Evolutionary conservation across 2,888 invertebrate species (phyloP), one percentile per base, ranked within the genome.

Genomic region (Seira ritae): DNA sequence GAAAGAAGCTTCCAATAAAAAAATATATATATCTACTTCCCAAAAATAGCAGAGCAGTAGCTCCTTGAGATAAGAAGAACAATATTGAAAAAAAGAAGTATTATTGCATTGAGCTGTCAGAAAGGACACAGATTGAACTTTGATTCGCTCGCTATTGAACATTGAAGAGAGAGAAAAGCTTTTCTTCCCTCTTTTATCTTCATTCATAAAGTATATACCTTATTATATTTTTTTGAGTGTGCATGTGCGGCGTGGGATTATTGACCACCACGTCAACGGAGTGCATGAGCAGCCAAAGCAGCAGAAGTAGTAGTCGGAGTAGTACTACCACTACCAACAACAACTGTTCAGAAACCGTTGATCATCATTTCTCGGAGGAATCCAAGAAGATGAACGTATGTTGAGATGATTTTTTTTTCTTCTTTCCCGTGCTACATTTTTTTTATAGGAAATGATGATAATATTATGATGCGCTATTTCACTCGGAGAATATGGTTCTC

Each of bases 351-450:
- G 80, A 80, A 80, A 75, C 74, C 80, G 74, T 69, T 71, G 74
- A 74, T 74, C 69, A 80, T 74, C 75, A 65, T 70, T 80, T 70
- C 80, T 74, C 74, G 70, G 75, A 80, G 80, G 80, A 74, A 65
- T 80, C 70, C 70, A 74, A 74, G 50, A 76, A 76, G 70, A 80
- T 80, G 80, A 80, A 80, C 80, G 80, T 80, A 80, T 80, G 80
- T 75, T 69, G 46, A 8, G n/a, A 46, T 31, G 23, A 15, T 4
- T 69, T 24, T 31, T 1, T 31, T 1, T 17, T 17, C 17, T 70
- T 15, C 2, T 17, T 6, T 50, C 1, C n/a, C 6, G 19, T 2
- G 19, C 8, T 19, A 60, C 19, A 60, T 60, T 8, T 1, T 31
- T 68, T 37, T 66, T 66, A 22, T 66, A 22, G 8, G 3, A 66